These are phyloP conservation scores for Spinus pinus DNA, from an alignment of 2,797 vertebrate genomes.

Conservation along the genomic window DNA sequence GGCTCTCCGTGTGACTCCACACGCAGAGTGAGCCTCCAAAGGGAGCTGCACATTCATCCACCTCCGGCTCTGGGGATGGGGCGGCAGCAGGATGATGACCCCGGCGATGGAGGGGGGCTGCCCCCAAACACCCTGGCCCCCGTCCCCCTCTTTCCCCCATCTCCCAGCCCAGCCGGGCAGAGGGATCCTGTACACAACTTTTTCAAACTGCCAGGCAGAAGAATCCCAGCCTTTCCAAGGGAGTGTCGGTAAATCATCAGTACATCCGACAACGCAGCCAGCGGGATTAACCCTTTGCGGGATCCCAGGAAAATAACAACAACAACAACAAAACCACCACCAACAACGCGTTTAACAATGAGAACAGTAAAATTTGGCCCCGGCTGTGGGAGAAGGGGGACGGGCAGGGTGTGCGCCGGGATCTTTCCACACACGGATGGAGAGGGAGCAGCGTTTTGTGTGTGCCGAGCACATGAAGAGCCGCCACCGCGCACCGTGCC, in stretches of 20 bases:
- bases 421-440: accelerated
- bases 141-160: not conserved
- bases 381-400: not conserved
- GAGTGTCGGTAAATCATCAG: slow-evolving; percentile 65
- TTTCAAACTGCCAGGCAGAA: slow-evolving; percentile 50
- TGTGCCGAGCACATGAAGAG: not conserved
- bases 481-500: not conserved
- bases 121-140: not conserved
- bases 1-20: not conserved
- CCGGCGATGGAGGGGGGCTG: not conserved
- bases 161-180: not conserved
- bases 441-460: not conserved
- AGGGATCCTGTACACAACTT: slow-evolving; percentile 34
- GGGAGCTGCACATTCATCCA: not conserved
- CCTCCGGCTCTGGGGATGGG: not conserved
- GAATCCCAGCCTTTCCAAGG: slow-evolving; percentile 61
- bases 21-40: not conserved
- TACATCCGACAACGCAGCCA: slow-evolving; percentile 58
- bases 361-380: not conserved
- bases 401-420: not conserved
- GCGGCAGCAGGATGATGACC: not conserved
- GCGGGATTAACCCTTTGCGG: slow-evolving; percentile 41
- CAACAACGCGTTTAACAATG: not conserved
- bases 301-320: not conserved
- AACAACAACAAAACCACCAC: not conserved